Conservation (phyloP, 2,888 invertebrate species). For the Orchestes rusci region DNA sequence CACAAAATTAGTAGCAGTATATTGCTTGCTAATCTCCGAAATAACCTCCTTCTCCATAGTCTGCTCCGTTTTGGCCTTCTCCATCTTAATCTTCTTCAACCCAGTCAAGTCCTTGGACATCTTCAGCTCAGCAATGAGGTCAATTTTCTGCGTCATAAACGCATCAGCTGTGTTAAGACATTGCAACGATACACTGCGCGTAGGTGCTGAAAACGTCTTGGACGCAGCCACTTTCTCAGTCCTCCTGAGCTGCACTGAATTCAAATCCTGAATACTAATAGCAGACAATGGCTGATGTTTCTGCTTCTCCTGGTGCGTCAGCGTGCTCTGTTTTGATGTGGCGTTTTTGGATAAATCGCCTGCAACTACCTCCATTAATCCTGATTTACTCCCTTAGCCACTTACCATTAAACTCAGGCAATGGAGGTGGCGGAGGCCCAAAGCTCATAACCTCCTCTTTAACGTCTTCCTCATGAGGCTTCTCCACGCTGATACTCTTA, state of each 20-base stretch:
- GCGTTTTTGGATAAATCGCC: constrained; percentile 24
- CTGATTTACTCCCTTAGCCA: not conserved
- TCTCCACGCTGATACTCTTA: constrained; percentile 61
- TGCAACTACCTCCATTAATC: constrained; percentile 6
- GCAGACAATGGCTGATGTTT: constrained; percentile 73
- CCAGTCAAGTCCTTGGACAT: constrained; percentile 88
- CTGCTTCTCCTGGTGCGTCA: constrained; percentile 23
- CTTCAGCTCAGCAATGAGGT: constrained; percentile 86
- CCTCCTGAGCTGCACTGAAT: constrained; percentile 73
- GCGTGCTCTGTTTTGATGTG: constrained; percentile 17
- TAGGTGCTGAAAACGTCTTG: constrained; percentile 72
- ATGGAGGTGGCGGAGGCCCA: constrained; percentile 50
- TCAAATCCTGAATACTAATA: constrained; percentile 80
- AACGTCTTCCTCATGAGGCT: constrained; percentile 7
- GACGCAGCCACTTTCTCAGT: constrained; percentile 67
- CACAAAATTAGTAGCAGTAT: constrained; percentile 79
- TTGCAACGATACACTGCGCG: constrained; percentile 68
- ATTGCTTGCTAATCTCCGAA: constrained; percentile 76
- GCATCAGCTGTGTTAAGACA: constrained; percentile 56
- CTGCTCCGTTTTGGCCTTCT: constrained; percentile 77
- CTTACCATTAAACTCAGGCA: constrained; percentile 36
- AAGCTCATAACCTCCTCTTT: constrained; percentile 31
- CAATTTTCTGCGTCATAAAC: constrained; percentile 70
- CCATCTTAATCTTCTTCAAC: constrained; percentile 89
- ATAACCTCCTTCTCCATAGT: constrained; percentile 75